Base-by-base conservation (phyloP, 2,797 vertebrate genomes). In the Chromobotia macracanthus region DNA sequence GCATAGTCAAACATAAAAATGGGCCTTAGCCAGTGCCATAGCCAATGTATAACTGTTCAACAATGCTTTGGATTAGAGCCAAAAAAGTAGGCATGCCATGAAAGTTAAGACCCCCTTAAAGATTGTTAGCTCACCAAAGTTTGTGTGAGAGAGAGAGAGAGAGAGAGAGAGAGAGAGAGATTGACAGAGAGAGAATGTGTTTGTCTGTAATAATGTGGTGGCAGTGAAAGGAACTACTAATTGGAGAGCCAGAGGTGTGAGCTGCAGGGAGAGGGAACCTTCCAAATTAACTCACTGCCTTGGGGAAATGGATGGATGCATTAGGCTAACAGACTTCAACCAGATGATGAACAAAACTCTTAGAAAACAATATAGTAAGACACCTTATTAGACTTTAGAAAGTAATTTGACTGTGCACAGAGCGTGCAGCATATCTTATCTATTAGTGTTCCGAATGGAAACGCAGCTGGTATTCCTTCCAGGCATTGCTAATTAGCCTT, bases 361-460 rank as follows among this genome's bases (percentile, higher is more conserved):
- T 21, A 79, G 76, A 63, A 44, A 44, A 44, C 9, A 44, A 10
- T 44, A 44, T 10, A 44, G 23, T 19, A 71, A 79, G 67, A 53
- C 46, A 65, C 68, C 77, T 79, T 79, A 65, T 79, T 79, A 79
- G 58, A 72, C 67, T n/a, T 71, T 19, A 53, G 68, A 64, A 79
- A 72, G 55, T 53, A 55, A 71, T 78, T 56, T 41, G 21, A 77
- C 65, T 25, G 21, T 55, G 64, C 56, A 75, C n/a, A 15, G n/a
- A n/a, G 65, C 15, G 0, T 53, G 35, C 11, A 68, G 31, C 60
- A 55, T 63, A n/a, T 72, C 35, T 63, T 28, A 51, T 72, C 19
- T 44, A 72, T 72, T 19, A 38, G 68, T 53, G 53, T 25, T 60
- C 65, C 25, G 3, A 63, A 77, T 63, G n/a, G 46, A 63, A 79